Conservation (phyloP, 2,113 vertebrate genomes). For the Myrmophylax atrothorax region DNA sequence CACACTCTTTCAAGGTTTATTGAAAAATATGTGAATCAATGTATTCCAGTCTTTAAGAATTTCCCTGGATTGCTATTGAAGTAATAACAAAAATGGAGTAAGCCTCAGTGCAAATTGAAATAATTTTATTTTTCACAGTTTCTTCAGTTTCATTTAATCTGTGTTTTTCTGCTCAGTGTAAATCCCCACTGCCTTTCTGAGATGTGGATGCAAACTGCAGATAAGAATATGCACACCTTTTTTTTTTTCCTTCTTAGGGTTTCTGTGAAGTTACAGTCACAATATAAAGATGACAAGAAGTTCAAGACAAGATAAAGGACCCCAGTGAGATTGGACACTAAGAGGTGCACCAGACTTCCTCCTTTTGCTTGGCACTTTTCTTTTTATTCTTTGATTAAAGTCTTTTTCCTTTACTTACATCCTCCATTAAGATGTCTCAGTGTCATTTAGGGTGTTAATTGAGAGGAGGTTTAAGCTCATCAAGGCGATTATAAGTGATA, state of each 20-base stretch:
- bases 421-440: conserved; percentile 89
- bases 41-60: neutral
- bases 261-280: neutral
- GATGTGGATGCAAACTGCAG: neutral
- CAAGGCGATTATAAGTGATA: conserved; percentile 96
- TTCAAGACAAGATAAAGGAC: conserved; percentile 38
- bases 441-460: conserved; percentile 96
- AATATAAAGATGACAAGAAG: conserved; percentile 34
- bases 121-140: neutral
- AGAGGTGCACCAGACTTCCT: conserved; percentile 46
- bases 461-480: conserved; percentile 94
- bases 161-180: neutral
- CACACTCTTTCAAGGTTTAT: neutral
- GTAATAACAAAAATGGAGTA: neutral
- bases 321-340: conserved; percentile 5
- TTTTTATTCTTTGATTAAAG: conserved; percentile 82
- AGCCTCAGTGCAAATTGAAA: neutral
- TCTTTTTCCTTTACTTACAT: conserved; percentile 84
- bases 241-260: neutral
- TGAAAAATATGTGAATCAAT: neutral
- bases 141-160: conserved; percentile 3
- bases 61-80: neutral
- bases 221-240: neutral
- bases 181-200: neutral
- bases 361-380: conserved; percentile 42